Percentiles rank a stretch among this genome's conserved stretches.
Evolutionary conservation across 2,113 vertebrate genomes (phyloP).

Genomic region (Larimichthys crocea): DNA sequence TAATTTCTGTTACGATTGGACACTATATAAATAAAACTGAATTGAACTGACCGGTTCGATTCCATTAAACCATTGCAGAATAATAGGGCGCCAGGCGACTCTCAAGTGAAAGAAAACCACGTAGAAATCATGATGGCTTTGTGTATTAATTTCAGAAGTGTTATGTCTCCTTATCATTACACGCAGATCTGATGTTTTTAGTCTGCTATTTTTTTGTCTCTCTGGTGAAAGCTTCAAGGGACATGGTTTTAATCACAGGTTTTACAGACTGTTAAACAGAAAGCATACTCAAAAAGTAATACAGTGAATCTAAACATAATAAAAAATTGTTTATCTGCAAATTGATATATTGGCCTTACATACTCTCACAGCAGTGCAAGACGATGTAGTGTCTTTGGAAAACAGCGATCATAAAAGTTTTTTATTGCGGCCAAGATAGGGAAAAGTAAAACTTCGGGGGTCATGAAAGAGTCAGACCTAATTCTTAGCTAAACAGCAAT

Average conservation of each 20-base stretch:
- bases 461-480: slow-evolving; percentile 35
- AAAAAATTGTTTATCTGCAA: not conserved
- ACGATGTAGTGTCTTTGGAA: slow-evolving; percentile 21
- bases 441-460: slow-evolving; percentile 50
- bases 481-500: slow-evolving; percentile 47
- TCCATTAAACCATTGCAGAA: not conserved
- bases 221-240: too few species aligned
- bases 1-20: too few species aligned
- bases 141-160: not conserved
- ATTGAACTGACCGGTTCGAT: too few species aligned
- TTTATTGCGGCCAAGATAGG: slow-evolving; percentile 39
- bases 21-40: too few species aligned
- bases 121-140: not conserved
- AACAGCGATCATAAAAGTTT: slow-evolving; percentile 56
- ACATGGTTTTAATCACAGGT: slow-evolving; percentile 10
- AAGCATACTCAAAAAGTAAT: not conserved
- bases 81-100: not conserved
- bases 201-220: too few species aligned
- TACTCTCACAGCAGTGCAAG: not conserved
- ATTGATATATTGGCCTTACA: not conserved
- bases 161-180: too few species aligned
- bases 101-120: not conserved
- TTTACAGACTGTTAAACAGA: slow-evolving; percentile 20
- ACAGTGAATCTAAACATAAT: not conserved
- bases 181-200: too few species aligned